Evolutionary conservation across 2,797 vertebrate species (phyloP).

Genomic region (Cyprinella venusta): DNA sequence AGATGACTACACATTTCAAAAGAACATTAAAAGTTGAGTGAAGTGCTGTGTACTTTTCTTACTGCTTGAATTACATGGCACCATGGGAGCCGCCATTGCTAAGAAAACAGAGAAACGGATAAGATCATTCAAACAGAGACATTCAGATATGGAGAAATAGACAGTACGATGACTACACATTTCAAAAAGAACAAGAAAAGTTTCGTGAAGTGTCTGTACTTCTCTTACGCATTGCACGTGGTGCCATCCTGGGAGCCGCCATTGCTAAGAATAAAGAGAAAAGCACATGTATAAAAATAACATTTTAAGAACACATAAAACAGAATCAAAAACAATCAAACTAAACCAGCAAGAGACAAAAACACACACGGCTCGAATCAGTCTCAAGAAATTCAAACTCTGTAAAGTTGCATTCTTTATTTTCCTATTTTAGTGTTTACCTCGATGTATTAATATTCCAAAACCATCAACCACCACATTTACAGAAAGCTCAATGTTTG

Average conservation of each 20-base stretch:
- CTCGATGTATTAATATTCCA: background rate
- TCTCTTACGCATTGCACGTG: background rate
- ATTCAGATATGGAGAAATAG: background rate
- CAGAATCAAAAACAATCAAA: background rate
- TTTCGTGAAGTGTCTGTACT: background rate
- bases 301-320: background rate
- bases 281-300: background rate
- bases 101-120: background rate
- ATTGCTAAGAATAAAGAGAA: background rate
- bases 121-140: background rate
- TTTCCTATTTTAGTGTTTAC: background rate
- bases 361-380: background rate
- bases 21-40: too few species aligned
- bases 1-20: too few species aligned
- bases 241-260: rapidly evolving
- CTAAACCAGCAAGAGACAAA: too few species aligned
- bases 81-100: rapidly evolving
- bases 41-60: too few species aligned
- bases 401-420: background rate
- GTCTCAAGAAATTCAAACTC: background rate
- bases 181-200: background rate
- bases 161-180: background rate
- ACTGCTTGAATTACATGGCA: too few species aligned
- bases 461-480: background rate
- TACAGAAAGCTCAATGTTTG: background rate